Base-by-base conservation (phyloP, 2,888 invertebrate species). In the Carpatolechia fugitivella region DNA sequence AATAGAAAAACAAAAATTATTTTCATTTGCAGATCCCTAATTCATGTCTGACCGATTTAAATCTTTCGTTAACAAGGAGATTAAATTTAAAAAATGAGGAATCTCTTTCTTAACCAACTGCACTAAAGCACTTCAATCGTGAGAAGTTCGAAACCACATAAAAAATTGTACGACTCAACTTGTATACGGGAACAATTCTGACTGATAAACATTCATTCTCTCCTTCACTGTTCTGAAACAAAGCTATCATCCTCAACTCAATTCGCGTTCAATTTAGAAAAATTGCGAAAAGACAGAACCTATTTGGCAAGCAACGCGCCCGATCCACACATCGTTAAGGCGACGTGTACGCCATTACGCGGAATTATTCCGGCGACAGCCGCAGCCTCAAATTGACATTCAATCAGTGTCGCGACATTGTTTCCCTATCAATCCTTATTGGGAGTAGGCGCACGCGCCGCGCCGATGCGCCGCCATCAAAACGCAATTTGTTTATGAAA, bases 401-500 rank as follows among this genome's bases (percentile, higher is more conserved):
- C 88, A 87, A 90, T 89, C 90, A 90, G 86, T 80, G 86, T 82
- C 68, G 78, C 80, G 76, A 82, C 85, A 88, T 88, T 89, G 89
- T 89, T 89, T 89, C 81, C 85, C 85, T 88, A 89, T 89, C 88
- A 88, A 88, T 89, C 83, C 85, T 85, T 86, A 86, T 89, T 87
- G 88, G 82, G 68, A 87, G 78, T 81, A 73, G 73, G 78, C 81
- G 73, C 86, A 82, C 87, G 82, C 82, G 68, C 76, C 66, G 29
- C 80, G 79, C 82, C 81, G 82, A 80, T 81, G 78, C 73, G 70
- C 78, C 77, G 79, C 87, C 89, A 90, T 90, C 90, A 90, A 90
- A 90, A 80, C 81, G 87, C 88, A 88, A 90, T 90, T 90, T 90
- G 90, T 90, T 90, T 90, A 90, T 90, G 90, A 90, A 90, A 90